Base-by-base conservation (phyloP, 2,888 invertebrate genomes). In the Trachelus troglodyta region DNA sequence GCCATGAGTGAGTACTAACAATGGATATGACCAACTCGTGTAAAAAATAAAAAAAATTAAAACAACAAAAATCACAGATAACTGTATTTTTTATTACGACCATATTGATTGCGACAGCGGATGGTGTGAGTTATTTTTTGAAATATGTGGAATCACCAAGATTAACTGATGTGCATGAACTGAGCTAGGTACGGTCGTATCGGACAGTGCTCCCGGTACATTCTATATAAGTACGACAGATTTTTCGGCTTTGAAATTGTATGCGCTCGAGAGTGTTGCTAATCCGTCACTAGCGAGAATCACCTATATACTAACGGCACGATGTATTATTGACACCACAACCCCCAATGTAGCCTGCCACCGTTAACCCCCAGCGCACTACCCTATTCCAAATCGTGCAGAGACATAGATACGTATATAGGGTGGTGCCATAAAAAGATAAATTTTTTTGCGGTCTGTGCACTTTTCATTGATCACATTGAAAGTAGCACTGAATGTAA, bases 261-360 rank as follows among this genome's bases (percentile, higher is more conserved):
- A 85, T 79, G 81, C 69, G 69, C 69, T 81, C 83, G 79, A 81
- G 78, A 77, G 80, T 74, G 76, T 74, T 75, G 84, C 84, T 80
- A 81, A 80, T 79, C 82, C 78, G 75, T 79, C 81, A 82, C 85
- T 85, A 82, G 78, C 82, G 75, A 80, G 82, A 82, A 83, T 86
- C 86, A 87, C 87, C 87, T 87, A 87, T 86, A 86, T 86, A 86
- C 86, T 81, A 69, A 76, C 40, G 73, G 82, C 84, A 79, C 87
- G 85, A 85, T 87, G 87, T 87, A 88, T 88, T 88, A 88, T 88
- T 88, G 88, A 88, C 88, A 88, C 87, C 87, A 81, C 85, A 87
- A 87, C 86, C 88, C 87, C 85, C 87, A 85, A 86, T 87, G 87
- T 85, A 86, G 85, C 86, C 84, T 85, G 86, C 85, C 84, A 86